Evolutionary conservation across 2,888 invertebrate species (phyloP).

Genomic region (Punctoribates punctum): DNA sequence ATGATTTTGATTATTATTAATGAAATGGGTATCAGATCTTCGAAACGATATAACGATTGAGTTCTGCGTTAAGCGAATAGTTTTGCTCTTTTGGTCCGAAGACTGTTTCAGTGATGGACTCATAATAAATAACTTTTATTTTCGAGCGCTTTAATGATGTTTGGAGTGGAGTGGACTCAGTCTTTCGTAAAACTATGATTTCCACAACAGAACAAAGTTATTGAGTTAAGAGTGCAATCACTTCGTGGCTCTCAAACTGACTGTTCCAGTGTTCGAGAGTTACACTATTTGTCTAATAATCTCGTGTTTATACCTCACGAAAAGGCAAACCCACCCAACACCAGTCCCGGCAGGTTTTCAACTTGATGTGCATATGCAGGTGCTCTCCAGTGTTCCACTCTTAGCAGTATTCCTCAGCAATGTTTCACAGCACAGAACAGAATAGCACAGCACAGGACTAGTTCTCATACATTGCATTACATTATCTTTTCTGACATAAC

Average conservation of each 20-base stretch:
- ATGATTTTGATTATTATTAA: not conserved
- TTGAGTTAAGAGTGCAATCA: not conserved
- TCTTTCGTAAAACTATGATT: not conserved
- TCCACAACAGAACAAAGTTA: not conserved
- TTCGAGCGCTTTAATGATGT: not conserved
- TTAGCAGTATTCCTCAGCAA: not conserved
- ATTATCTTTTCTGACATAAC: no score
- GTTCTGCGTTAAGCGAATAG: not conserved
- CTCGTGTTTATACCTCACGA: conserved; percentile 21
- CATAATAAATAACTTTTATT: not conserved
- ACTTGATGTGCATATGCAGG: not conserved
- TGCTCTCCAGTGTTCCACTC: not conserved
- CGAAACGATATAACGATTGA: conserved; percentile 1
- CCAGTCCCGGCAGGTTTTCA: conserved; percentile 2
- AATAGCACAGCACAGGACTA: no score
- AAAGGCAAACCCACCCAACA: conserved; percentile 19
- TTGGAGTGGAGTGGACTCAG: not conserved
- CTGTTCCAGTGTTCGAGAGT: not conserved
- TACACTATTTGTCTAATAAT: not conserved
- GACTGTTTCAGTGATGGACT: not conserved
- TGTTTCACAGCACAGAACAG: no score
- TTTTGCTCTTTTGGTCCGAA: not conserved
- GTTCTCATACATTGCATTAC: no score
- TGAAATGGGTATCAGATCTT: not conserved
- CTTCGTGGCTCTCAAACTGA: conserved; percentile 1